phyloP scores from a whole-genome alignment of 2,113 vertebrate species.

The Syngnathus typhle region DNA sequence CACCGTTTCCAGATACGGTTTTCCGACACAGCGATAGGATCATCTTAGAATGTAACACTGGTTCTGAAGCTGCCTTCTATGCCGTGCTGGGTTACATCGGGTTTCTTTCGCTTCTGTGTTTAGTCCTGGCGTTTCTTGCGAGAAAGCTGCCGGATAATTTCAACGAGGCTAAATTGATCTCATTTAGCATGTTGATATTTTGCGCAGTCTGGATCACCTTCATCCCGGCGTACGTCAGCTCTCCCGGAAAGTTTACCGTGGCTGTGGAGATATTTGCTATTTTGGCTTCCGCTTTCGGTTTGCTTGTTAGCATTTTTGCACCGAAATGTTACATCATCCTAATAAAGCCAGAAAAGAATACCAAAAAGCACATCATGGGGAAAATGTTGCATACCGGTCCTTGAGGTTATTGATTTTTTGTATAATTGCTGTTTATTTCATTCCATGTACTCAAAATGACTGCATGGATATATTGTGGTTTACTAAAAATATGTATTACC shows the following conservation, averaged over 20 bases:
- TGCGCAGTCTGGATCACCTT: slow-evolving; percentile 74
- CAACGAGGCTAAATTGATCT: slow-evolving; percentile 72
- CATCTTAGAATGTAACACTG: slow-evolving; percentile 67
- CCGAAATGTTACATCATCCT: slow-evolving; percentile 72
- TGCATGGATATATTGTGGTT: neutral
- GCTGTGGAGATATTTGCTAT: slow-evolving; percentile 75
- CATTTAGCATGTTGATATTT: slow-evolving; percentile 74
- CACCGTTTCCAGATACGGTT: slow-evolving; percentile 65
- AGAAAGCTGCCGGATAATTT: slow-evolving; percentile 71
- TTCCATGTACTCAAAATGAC: neutral
- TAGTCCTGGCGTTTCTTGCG: slow-evolving; percentile 66
- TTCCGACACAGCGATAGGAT: slow-evolving; percentile 55
- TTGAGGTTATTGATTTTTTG: neutral
- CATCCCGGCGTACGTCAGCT: slow-evolving; percentile 71
- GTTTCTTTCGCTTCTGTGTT: slow-evolving; percentile 53
- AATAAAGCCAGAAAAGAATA: slow-evolving; percentile 68
- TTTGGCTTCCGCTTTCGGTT: slow-evolving; percentile 63
- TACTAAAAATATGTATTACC: neutral
- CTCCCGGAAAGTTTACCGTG: slow-evolving; percentile 71
- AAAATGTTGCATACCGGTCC: slow-evolving; percentile 5
- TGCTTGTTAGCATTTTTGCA: slow-evolving; percentile 62
- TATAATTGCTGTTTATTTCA: neutral
- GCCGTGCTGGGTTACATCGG: slow-evolving; percentile 67
- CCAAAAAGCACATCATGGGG: slow-evolving; percentile 50
- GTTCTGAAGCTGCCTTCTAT: slow-evolving; percentile 65